A percentile compares a stretch with the other conserved stretches of the same genome.
phyloP scores from a whole-genome alignment of 2,113 vertebrate species.

The Shinisaurus crocodilurus region DNA sequence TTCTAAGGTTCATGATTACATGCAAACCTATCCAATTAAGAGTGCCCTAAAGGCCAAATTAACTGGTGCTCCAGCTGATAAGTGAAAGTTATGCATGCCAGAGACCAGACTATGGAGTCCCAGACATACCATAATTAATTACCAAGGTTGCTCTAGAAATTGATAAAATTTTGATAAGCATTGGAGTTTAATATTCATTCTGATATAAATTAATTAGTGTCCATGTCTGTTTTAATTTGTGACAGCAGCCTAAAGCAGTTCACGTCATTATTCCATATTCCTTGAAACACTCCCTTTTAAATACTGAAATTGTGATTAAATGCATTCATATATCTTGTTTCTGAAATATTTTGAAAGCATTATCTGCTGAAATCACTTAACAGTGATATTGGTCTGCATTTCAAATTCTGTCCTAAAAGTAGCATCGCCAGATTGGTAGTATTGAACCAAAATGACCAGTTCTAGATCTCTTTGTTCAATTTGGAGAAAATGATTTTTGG shows the following conservation, averaged over 20 bases:
- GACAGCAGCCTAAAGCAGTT: conserved; percentile 11
- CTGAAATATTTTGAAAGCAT: neutral
- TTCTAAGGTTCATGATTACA: neutral
- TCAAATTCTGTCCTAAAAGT: neutral
- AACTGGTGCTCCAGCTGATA: neutral
- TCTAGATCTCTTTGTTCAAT: neutral
- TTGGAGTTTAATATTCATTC: conserved; percentile 19
- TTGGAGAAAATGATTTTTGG: neutral
- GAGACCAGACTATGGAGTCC: neutral
- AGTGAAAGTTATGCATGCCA: conserved; percentile 6
- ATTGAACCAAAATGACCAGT: neutral
- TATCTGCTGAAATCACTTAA: neutral
- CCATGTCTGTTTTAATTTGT: conserved; percentile 8
- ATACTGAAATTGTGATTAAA: neutral
- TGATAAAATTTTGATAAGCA: conserved; percentile 25
- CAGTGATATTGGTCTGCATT: neutral
- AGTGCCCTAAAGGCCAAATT: conserved; percentile 7
- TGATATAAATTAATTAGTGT: conserved; percentile 25
- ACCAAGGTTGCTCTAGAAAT: neutral
- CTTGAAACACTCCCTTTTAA: neutral
- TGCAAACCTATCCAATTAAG: conserved; percentile 3
- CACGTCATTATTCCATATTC: neutral
- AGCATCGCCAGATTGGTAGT: neutral
- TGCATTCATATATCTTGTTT: neutral
- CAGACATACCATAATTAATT: conserved; percentile 3